Percentiles rank a stretch among this genome's conserved stretches.
Conservation (phyloP, 2,888 invertebrate species). For the Coenonympha glycerion region DNA sequence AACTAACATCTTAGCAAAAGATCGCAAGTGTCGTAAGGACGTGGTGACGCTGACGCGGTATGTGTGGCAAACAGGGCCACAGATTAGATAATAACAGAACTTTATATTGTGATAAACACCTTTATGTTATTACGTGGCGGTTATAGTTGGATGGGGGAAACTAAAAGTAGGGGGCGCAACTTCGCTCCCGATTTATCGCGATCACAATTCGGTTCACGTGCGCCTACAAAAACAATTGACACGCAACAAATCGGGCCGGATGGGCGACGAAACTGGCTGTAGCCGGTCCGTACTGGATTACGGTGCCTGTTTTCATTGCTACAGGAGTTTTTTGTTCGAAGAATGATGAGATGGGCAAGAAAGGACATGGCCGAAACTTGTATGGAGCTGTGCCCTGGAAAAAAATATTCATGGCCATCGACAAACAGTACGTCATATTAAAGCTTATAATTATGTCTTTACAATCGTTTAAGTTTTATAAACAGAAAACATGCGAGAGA, state of each 20-base stretch:
- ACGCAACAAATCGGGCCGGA: constrained; percentile 60
- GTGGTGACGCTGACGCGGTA: too few relatives aligned
- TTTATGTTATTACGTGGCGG: neutral
- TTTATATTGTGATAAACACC: constrained; percentile 9
- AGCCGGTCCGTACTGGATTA: constrained; percentile 33
- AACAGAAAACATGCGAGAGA: too few relatives aligned
- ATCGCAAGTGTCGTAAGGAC: too few relatives aligned
- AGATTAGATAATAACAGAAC: too few relatives aligned
- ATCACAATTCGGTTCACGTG: constrained; percentile 45
- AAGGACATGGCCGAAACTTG: too few relatives aligned
- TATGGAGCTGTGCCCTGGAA: too few relatives aligned
- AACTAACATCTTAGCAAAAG: too few relatives aligned
- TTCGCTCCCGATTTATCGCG: constrained; percentile 30
- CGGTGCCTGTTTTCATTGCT: constrained; percentile 4
- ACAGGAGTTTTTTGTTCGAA: neutral
- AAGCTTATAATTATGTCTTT: too few relatives aligned
- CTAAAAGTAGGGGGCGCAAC: constrained; percentile 2
- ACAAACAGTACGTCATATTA: too few relatives aligned
- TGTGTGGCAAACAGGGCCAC: too few relatives aligned
- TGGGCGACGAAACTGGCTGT: constrained; percentile 35
- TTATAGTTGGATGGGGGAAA: neutral
- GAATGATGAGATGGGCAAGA: neutral
- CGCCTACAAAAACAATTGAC: constrained; percentile 58
- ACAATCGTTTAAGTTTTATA: too few relatives aligned
- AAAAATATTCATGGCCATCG: too few relatives aligned